Base-by-base conservation (phyloP, 1,140 invertebrate genomes). In the Macrobrachium rosenbergii region DNA sequence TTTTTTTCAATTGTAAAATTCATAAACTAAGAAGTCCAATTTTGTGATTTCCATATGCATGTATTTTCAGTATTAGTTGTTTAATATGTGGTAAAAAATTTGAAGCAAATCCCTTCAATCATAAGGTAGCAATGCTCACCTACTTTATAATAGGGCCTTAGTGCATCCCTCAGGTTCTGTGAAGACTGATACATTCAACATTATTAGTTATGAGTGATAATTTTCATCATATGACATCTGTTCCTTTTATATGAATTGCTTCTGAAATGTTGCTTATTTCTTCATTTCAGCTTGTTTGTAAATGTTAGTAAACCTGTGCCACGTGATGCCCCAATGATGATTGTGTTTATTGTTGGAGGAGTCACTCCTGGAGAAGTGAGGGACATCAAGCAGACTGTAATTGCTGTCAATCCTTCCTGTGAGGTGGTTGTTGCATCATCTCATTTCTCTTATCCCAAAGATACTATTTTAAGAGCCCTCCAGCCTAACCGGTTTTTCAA, bases 231-330 rank as follows among this genome's bases (percentile, higher is more conserved):
- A 37, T 37, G 28, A 37, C 28, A 37, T 37, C 28, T 2, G 28
- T 37, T 37, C 28, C 28, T 37, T 37, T 69, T 69, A 11, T 12
- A 28, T 69, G n/a, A 69, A 77, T 69, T 43, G 21, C 37, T 77
- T 16, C 12, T 52, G 6, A 52, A 77, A 77, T 45, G 14, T 14
- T 76, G 37, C 19, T 45, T 23, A 77, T 77, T 82, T 43, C 45
- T 58, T 78, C 63, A 43, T 76, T 60, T 64, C 88, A 89, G 88
- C 62, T 63, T 89, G 5, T 89, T 89, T 69, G 88, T 89, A 16
- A 89, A 89, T 52, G 83, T 89, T 12, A 85, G 83, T 67, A 85
- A 86, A 52, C 88, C 88, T n/a, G 63, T 75, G 60, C 88, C 88
- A 11, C 60, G 83, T 14, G 88, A 89, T 58, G 83, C 88, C 52